These are phyloP conservation scores for Sceloporus undulatus DNA, from an alignment of 2,113 vertebrate genomes.

Conservation along the genomic window DNA sequence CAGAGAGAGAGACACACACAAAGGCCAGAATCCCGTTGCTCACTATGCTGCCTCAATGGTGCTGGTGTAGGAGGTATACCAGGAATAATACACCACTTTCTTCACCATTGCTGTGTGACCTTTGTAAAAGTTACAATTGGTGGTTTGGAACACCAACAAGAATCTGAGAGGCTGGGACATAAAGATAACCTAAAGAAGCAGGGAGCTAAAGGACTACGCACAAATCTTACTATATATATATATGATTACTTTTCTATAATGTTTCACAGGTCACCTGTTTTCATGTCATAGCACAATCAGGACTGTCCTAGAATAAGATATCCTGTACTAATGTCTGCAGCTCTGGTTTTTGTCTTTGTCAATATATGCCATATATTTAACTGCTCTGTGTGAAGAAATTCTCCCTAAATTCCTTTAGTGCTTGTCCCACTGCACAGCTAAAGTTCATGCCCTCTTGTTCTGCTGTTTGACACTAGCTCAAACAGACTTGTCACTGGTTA, in stretches of 20 bases:
- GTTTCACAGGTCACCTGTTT: background rate
- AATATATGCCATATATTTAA: background rate
- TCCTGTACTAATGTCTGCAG: conserved; percentile 1
- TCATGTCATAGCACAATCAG: background rate
- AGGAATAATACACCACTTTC: too few relatives aligned
- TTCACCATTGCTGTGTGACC: too few relatives aligned
- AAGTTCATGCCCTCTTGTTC: background rate
- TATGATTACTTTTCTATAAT: background rate
- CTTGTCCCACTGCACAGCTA: background rate
- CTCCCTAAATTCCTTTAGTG: conserved; percentile 15
- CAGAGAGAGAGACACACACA: too few relatives aligned
- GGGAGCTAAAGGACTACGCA: background rate
- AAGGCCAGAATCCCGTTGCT: too few relatives aligned
- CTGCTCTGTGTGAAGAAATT: background rate
- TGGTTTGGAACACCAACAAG: too few relatives aligned
- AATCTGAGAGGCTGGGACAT: too few relatives aligned
- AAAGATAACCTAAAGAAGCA: too few relatives aligned
- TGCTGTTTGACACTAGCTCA: background rate
- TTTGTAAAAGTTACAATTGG: too few relatives aligned
- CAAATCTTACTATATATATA: background rate
- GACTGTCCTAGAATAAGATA: conserved; percentile 3
- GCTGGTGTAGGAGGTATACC: too few relatives aligned
- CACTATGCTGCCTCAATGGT: too few relatives aligned
- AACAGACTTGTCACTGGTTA: background rate
- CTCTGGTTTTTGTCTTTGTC: conserved; percentile 12